These are phyloP conservation scores for Telmatochromis brachygnathus DNA, from an alignment of 2,113 vertebrate genomes.

Conservation along the genomic window DNA sequence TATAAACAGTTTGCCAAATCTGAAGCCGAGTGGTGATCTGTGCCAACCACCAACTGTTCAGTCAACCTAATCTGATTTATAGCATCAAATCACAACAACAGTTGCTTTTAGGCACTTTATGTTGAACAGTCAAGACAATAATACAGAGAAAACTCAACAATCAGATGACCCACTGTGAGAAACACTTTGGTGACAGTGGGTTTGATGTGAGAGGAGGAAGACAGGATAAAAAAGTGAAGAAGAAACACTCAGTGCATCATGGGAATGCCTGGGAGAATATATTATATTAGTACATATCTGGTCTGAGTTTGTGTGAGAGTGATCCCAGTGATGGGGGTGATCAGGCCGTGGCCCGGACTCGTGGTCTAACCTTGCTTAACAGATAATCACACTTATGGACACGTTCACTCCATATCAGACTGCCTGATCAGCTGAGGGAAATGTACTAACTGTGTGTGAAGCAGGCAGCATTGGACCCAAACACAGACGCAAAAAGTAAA, in stretches of 20 bases:
- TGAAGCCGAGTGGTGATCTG: not conserved
- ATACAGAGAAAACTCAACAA: not conserved
- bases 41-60: not conserved
- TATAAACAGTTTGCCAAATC: not conserved
- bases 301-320: not conserved
- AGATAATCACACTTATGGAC: not conserved
- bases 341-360: not conserved
- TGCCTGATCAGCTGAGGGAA: not conserved
- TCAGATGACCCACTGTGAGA: not conserved
- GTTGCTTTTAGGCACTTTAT: not conserved
- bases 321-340: not conserved
- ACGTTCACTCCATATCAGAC: not conserved
- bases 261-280: not conserved
- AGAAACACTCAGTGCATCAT: not conserved
- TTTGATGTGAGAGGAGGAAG: not conserved
- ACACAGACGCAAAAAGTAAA: too few relatives aligned
- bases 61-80: not conserved
- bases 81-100: not conserved
- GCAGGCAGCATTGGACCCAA: not conserved
- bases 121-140: not conserved
- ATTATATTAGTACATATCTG: not conserved
- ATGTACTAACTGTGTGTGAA: not conserved
- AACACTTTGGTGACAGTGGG: not conserved
- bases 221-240: not conserved
- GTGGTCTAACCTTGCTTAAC: not conserved